These are phyloP conservation scores for Cottoperca gobio DNA, from an alignment of 2,797 vertebrate species.

Conservation along the genomic window DNA sequence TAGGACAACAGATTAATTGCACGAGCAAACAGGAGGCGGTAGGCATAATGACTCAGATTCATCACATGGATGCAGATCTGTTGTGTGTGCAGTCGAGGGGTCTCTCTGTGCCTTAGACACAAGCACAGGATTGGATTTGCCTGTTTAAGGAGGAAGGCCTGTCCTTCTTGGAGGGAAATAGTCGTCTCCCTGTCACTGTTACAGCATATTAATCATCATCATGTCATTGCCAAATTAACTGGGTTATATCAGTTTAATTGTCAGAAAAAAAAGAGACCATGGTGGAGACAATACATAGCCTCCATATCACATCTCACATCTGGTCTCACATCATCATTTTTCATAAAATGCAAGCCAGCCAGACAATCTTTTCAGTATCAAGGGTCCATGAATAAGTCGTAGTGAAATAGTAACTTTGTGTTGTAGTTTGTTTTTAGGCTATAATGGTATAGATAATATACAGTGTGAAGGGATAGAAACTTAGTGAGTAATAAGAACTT, in stretches of 20 bases:
- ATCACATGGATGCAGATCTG: constrained; percentile 59
- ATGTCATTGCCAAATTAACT: constrained; percentile 11
- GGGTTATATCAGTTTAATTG: constrained; percentile 10
- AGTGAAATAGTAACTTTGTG: background rate
- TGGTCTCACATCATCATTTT: background rate
- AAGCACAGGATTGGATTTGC: constrained; percentile 31
- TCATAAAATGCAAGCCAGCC: background rate
- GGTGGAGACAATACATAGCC: background rate
- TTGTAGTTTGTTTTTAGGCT: background rate
- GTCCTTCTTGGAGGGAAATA: constrained; percentile 11
- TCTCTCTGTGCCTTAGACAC: constrained; percentile 49
- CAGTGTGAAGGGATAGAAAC: background rate
- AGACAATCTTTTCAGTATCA: background rate
- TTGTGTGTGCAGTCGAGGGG: constrained; percentile 48
- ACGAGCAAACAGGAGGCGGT: constrained; percentile 55
- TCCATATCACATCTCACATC: background rate
- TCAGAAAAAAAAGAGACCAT: constrained; percentile 12
- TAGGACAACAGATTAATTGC: constrained; percentile 49
- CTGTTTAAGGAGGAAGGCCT: constrained; percentile 24
- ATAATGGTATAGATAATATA: background rate
- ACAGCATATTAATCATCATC: constrained; percentile 26
- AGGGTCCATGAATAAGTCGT: background rate
- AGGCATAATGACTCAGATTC: constrained; percentile 61
- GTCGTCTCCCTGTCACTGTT: background rate
- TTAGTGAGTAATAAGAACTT: background rate